These are phyloP conservation scores for Oligia latruncula DNA, from an alignment of 2,888 invertebrate species.

Conservation along the genomic window DNA sequence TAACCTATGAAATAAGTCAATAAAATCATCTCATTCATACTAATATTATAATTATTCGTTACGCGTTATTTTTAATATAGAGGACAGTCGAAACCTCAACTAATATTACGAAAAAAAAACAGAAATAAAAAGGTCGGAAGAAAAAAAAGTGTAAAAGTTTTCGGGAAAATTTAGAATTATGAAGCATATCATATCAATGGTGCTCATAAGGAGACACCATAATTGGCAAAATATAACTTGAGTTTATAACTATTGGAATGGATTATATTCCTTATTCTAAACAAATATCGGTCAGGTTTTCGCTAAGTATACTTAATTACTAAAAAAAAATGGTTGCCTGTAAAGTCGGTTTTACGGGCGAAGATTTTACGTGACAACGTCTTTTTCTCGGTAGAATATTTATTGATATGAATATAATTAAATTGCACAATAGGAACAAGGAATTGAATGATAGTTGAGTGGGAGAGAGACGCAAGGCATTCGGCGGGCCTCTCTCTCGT, in stretches of 20 bases:
- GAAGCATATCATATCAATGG: neutral
- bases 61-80: no score
- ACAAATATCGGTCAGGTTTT: neutral
- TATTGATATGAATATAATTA: no score
- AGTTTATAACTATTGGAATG: neutral
- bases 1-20: neutral
- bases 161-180: no score
- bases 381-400: no score
- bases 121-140: neutral
- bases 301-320: neutral
- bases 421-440: no score
- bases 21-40: neutral
- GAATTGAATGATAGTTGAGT: no score
- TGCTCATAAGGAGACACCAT: neutral
- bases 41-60: no score
- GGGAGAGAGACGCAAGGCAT: no score
- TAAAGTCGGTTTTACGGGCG: no score
- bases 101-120: neutral
- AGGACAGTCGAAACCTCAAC: neutral
- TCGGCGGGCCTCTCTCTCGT: no score
- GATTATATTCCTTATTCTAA: neutral
- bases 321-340: no score
- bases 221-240: neutral
- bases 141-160: neutral
- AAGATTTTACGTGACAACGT: no score